Conservation (phyloP, 2,888 invertebrate species). For the Ellobium chinense region DNA sequence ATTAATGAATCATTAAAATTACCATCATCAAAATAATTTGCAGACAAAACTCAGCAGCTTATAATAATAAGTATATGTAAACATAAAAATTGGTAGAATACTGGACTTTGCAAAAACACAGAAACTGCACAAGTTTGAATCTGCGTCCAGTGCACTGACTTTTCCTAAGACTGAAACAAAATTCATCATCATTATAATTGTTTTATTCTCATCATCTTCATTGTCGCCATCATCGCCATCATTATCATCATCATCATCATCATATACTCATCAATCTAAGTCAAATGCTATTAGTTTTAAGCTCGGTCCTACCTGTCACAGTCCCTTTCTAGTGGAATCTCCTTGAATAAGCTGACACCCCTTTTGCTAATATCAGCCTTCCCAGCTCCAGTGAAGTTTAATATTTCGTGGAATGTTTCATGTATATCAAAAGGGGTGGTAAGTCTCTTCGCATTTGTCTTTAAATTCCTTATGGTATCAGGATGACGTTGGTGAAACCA, state of each 20-base stretch:
- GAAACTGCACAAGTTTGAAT: too few species aligned
- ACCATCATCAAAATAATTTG: background rate
- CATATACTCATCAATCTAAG: background rate
- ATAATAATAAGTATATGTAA: too few species aligned
- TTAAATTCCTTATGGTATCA: constrained; percentile 82
- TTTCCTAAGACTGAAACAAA: too few species aligned
- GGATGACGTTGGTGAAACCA: constrained; percentile 84
- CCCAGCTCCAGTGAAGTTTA: constrained; percentile 80
- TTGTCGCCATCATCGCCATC: background rate
- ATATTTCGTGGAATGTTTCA: constrained; percentile 86
- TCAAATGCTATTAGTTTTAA: background rate
- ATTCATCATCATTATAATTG: background rate
- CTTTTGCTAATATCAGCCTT: constrained; percentile 55
- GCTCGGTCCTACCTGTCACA: constrained; percentile 81
- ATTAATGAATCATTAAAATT: background rate
- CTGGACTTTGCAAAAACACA: too few species aligned
- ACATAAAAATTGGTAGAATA: too few species aligned
- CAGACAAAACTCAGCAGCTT: background rate
- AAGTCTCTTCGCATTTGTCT: constrained; percentile 85
- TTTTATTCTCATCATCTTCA: background rate
- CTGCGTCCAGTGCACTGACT: too few species aligned
- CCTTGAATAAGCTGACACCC: constrained; percentile 73
- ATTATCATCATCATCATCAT: background rate
- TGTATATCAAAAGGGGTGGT: constrained; percentile 94
- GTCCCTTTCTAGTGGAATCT: constrained; percentile 85